Conservation (phyloP, 1,140 invertebrate species). For the Rhysida immarginata region DNA sequence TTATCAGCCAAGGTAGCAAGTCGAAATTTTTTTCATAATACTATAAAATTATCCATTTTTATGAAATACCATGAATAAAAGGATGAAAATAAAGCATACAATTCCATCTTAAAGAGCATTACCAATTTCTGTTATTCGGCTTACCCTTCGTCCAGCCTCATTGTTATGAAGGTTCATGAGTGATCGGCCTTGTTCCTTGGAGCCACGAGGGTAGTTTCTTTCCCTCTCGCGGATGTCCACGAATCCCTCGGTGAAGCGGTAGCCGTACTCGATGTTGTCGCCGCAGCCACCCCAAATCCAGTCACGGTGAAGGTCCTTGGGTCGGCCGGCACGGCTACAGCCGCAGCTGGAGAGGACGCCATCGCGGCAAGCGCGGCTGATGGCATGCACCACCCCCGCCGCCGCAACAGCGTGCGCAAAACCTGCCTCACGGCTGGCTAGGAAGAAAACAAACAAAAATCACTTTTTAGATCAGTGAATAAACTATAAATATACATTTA, state of each 20-base stretch:
- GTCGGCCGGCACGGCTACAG: slow-evolving; percentile 60
- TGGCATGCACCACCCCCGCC: slow-evolving; percentile 70
- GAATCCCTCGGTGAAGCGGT: slow-evolving; percentile 83
- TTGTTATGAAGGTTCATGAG: slow-evolving; percentile 93
- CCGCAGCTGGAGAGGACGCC: slow-evolving; percentile 74
- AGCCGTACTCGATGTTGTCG: slow-evolving; percentile 87
- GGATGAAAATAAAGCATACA: too few species aligned
- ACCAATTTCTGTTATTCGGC: too few species aligned
- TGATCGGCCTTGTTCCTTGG: slow-evolving; percentile 55
- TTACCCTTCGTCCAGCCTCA: slow-evolving; percentile 77
- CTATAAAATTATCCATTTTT: too few species aligned
- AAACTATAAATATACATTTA: too few species aligned
- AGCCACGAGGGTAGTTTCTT: slow-evolving; percentile 47
- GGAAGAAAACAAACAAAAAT: slow-evolving; percentile 21
- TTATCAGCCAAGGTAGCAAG: too few species aligned
- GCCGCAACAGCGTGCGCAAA: slow-evolving; percentile 78
- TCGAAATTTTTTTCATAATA: too few species aligned
- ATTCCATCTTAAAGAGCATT: too few species aligned
- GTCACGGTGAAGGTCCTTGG: slow-evolving; percentile 61
- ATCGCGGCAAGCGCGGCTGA: slow-evolving; percentile 74
- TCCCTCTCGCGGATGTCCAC: slow-evolving; percentile 69
- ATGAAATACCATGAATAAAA: too few species aligned
- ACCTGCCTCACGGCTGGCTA: slow-evolving; percentile 77
- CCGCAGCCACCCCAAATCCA: slow-evolving; percentile 97
- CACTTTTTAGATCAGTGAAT: too few species aligned